These are phyloP conservation scores for Drymonia ruficornis DNA, from an alignment of 2,888 invertebrate species.

Conservation along the genomic window DNA sequence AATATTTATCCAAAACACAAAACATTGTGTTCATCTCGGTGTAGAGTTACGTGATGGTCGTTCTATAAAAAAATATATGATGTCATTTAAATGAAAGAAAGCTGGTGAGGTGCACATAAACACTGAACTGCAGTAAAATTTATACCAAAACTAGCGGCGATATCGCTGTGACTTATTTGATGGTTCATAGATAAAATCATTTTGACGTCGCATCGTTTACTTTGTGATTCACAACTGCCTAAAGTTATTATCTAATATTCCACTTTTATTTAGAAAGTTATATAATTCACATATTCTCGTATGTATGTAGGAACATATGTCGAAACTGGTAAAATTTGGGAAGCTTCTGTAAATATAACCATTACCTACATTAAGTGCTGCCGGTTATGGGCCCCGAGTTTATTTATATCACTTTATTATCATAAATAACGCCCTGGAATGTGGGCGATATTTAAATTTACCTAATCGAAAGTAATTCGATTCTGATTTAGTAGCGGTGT, in stretches of 20 bases:
- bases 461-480: conserved; percentile 40
- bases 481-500: conserved; percentile 34
- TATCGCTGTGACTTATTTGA: conserved; percentile 4
- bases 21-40: conserved; percentile 24
- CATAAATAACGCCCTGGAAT: conserved; percentile 28
- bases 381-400: conserved; percentile 7
- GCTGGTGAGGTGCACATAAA: conserved; percentile 13
- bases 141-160: background rate
- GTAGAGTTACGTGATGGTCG: conserved; percentile 40
- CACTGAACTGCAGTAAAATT: conserved; percentile 10
- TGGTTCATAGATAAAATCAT: background rate
- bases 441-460: conserved; percentile 38
- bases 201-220: background rate
- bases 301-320: conserved; percentile 3
- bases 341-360: conserved; percentile 14
- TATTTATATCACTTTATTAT: conserved; percentile 24
- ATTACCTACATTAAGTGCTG: conserved; percentile 10
- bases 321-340: conserved; percentile 15
- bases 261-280: conserved; percentile 14
- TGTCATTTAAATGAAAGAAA: conserved; percentile 41
- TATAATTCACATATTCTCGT: conserved; percentile 9
- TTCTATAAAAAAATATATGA: conserved; percentile 36
- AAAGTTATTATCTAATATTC: conserved; percentile 9
- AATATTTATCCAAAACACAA: conserved; percentile 40
- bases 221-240: background rate